phyloP scores from a whole-genome alignment of 2,113 vertebrate genomes.

The Peromyscus californicus region DNA sequence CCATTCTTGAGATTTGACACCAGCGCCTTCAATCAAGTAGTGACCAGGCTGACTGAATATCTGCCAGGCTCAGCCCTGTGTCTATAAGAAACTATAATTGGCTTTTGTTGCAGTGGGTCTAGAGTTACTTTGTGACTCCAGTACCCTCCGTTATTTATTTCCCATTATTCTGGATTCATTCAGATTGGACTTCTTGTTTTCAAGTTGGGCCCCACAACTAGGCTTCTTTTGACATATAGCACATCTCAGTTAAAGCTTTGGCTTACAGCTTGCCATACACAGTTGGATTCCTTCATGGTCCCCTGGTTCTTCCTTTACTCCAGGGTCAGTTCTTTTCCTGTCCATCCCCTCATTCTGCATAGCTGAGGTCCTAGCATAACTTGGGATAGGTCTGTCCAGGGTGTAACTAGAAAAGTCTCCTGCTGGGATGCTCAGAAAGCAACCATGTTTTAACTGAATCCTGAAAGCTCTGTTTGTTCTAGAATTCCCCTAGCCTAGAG shows the following conservation, averaged over 20 bases:
- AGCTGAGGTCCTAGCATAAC: not conserved
- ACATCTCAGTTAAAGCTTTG: not conserved
- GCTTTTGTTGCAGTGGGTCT: not conserved
- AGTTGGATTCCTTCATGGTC: not conserved
- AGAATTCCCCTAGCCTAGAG: conserved; percentile 1
- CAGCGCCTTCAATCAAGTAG: not conserved
- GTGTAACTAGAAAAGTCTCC: not conserved
- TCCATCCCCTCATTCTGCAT: not conserved
- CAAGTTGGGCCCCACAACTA: not conserved
- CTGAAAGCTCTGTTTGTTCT: not conserved
- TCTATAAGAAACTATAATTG: not conserved
- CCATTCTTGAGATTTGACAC: not conserved
- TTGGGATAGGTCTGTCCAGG: conserved; percentile 8
- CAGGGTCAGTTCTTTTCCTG: not conserved
- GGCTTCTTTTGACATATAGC: conserved; percentile 50
- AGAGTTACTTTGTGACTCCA: not conserved
- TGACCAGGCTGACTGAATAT: not conserved
- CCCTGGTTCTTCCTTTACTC: not conserved
- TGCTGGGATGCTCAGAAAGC: not conserved
- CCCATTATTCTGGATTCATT: not conserved
- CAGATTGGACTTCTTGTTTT: not conserved
- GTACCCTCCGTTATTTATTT: not conserved
- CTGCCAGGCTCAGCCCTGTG: not conserved
- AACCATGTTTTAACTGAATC: not conserved
- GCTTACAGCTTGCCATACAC: not conserved